Conservation (phyloP, 2,888 invertebrate genomes). For the Spodoptera picta region DNA sequence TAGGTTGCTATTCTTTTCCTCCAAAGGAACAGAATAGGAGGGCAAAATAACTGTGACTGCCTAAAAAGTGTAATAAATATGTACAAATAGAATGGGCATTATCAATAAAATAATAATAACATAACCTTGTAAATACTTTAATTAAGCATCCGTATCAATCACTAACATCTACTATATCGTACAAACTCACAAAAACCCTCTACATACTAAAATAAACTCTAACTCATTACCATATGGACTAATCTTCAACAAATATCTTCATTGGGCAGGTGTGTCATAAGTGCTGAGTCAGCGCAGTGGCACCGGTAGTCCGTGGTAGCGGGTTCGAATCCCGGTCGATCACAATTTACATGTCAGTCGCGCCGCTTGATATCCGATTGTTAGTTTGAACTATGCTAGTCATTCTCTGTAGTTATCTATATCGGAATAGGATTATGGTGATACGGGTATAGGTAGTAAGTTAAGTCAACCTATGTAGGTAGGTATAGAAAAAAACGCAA, state of each 20-base stretch:
- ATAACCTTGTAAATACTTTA: conserved; percentile 65
- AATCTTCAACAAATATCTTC: conserved; percentile 22
- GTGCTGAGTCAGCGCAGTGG: conserved; percentile 85
- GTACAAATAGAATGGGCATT: conserved; percentile 1
- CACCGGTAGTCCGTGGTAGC: conserved; percentile 87
- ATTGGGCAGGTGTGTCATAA: conserved; percentile 80
- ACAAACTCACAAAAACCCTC: conserved; percentile 5
- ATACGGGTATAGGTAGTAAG: conserved; percentile 66
- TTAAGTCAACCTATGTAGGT: conserved; percentile 40
- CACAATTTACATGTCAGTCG: conserved; percentile 88
- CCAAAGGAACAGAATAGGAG: too few species aligned
- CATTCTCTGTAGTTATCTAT: conserved; percentile 67
- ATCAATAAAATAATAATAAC: conserved; percentile 22
- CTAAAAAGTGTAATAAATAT: background rate
- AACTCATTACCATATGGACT: conserved; percentile 12
- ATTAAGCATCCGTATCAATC: conserved; percentile 72
- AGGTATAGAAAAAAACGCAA: too few species aligned
- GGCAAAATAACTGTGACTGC: too few species aligned
- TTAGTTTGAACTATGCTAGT: conserved; percentile 71
- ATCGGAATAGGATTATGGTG: conserved; percentile 78
- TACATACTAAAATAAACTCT: conserved; percentile 22
- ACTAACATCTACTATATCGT: conserved; percentile 55
- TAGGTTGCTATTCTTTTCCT: too few species aligned
- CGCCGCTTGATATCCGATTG: conserved; percentile 87
- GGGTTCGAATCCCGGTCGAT: conserved; percentile 80